Base-by-base conservation (phyloP, 2,113 vertebrate genomes). In the Tonatia bakeri region DNA sequence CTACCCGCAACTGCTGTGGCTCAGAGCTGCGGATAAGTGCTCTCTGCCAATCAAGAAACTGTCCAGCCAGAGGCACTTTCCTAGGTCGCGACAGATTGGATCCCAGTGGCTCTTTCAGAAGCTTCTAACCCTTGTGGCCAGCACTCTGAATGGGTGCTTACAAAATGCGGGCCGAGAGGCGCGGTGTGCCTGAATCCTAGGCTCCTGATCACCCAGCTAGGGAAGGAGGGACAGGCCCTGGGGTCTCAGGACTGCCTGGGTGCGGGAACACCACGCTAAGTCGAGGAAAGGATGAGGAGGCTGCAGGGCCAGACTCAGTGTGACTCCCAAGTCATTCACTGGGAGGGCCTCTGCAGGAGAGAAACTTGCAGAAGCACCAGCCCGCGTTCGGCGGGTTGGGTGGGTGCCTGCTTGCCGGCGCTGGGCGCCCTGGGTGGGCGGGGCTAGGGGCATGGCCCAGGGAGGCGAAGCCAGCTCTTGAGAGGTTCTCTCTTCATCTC, bases 11-110 rank as follows among this genome's bases (percentile, higher is more conserved):
- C 79, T 94, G 50, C 50, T 91, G 9, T 91, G 91, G 70, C 83
- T 96, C 3, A 8, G 50, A 82, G 87, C 83, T 26, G 31, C 15
- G 0, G 73, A 69, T 96, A 54, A 94, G 91, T 90, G 64, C 38
- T 47, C 50, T 75, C 79, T 31, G 61, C 47, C n/a, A 7, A 38
- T 77, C 24, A 26, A 45, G 76, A 31, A 38, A 13, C 54, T 28
- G 24, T 36, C 19, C 7, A 4, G 36, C 26, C 69, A 38, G 65
- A 85, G 45, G 73, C 54, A 67, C 11, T 67, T 67, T 92, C 26
- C 17, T 79, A 85, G 86, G 54, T 13, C 9, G 13, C 5, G 4
- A 56, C 50, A 76, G 61, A 28, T 10, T 8, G 38, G 59, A 65
- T 88, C 20, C 45, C 28, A 20, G 8, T 4, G 47, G 26, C 28